phyloP scores from a whole-genome alignment of 2,113 vertebrate genomes.

The Saimiri boliviensis region DNA sequence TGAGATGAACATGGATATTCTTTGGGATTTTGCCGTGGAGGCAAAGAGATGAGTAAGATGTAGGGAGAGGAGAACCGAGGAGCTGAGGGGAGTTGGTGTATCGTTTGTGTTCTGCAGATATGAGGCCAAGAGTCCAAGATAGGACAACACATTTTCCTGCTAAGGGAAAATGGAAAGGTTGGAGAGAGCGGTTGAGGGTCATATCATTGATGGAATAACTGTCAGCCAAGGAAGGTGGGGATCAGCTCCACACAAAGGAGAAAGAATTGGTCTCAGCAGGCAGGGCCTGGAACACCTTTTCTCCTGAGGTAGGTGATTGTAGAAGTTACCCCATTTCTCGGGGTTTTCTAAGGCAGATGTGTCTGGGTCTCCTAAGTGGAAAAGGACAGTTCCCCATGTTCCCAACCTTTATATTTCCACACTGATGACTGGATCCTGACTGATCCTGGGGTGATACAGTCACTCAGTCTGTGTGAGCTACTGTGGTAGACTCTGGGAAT shows the following conservation, averaged over 20 bases:
- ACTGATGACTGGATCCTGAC: neutral
- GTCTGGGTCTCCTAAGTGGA: neutral
- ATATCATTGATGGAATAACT: neutral
- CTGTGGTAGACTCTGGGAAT: neutral
- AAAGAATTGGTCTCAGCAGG: neutral
- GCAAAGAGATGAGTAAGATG: neutral
- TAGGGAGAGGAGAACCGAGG: neutral
- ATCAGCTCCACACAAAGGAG: neutral
- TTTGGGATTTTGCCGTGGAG: neutral
- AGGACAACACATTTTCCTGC: neutral
- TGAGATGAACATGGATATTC: neutral
- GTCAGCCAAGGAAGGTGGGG: neutral
- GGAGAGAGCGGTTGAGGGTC: neutral
- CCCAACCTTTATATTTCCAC: neutral
- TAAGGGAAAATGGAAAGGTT: neutral
- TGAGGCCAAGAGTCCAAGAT: neutral
- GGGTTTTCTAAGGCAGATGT: neutral
- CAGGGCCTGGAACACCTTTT: neutral
- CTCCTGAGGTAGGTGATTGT: neutral
- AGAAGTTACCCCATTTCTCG: neutral
- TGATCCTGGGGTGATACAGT: neutral
- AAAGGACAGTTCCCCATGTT: neutral
- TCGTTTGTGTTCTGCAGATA: neutral
- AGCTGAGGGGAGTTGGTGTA: neutral
- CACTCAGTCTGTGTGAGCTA: neutral